A percentile compares a stretch with the other conserved stretches of the same genome.
Conservation (phyloP, 2,888 invertebrate species). For the Oscheius myriophilus region DNA sequence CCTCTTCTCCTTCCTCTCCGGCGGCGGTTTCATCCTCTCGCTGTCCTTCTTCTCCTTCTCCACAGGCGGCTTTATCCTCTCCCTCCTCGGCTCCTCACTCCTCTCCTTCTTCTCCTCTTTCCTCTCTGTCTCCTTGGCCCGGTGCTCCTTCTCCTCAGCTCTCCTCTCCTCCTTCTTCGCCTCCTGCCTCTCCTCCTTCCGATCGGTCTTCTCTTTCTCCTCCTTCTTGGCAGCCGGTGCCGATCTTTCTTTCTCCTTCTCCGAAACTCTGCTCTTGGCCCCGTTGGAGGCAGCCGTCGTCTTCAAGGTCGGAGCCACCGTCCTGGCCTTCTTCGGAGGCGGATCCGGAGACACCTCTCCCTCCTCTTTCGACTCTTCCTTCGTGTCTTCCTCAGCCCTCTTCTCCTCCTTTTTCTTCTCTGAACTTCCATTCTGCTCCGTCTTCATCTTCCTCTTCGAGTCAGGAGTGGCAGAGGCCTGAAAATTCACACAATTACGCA, state of each 20-base stretch:
- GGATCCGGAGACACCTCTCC: constrained; percentile 18
- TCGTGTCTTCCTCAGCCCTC: background rate
- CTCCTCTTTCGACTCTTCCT: constrained; percentile 13
- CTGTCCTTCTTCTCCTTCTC: background rate
- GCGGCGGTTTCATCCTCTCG: background rate
- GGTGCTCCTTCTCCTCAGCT: background rate
- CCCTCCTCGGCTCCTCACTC: background rate
- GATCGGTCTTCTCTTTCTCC: constrained; percentile 9
- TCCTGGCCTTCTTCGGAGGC: constrained; percentile 10
- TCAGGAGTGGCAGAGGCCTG: background rate
- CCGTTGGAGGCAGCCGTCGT: background rate
- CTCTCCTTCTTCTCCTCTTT: background rate
- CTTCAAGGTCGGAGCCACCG: background rate
- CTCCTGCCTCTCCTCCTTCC: constrained; percentile 5
- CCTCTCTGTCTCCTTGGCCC: background rate
- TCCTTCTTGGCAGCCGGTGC: background rate
- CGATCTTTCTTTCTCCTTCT: constrained; percentile 13
- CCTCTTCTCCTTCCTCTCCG: background rate
- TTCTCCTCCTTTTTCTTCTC: constrained; percentile 10
- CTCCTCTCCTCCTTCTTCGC: constrained; percentile 6
- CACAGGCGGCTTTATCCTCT: background rate
- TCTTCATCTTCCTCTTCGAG: background rate
- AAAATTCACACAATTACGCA: too few relatives aligned
- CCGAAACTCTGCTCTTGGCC: background rate
- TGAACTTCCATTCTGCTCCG: constrained; percentile 7